phyloP scores from a whole-genome alignment of 2,797 vertebrate species.

The Propithecus perrieri region DNA sequence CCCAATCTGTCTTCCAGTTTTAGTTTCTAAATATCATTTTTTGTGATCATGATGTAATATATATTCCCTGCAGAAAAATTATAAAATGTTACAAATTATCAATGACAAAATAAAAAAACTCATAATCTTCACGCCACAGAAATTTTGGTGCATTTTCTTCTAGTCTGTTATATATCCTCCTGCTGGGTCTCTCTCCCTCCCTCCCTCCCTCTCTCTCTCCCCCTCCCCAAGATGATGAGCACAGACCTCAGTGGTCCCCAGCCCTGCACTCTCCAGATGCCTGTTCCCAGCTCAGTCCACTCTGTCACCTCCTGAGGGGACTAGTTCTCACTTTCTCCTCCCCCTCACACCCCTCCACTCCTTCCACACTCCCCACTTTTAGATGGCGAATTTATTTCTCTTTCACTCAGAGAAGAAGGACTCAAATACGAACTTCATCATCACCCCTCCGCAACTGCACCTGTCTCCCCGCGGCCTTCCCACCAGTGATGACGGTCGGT shows the following conservation, averaged over 20 bases:
- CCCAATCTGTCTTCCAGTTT: neutral
- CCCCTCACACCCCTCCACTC: neutral
- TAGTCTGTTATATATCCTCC: neutral
- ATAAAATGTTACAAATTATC: neutral
- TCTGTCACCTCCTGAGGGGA: neutral
- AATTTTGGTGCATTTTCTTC: neutral
- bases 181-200: neutral
- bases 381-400: neutral
- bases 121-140: neutral
- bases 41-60: neutral
- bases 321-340: neutral
- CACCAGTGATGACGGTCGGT: neutral
- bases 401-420: neutral
- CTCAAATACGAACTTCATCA: neutral
- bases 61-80: neutral
- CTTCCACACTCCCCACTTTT: neutral
- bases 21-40: neutral
- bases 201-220: neutral
- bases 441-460: neutral
- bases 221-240: neutral
- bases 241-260: neutral
- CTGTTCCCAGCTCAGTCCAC: neutral
- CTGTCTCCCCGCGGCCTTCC: neutral
- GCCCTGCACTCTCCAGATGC: neutral
- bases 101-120: neutral